A percentile compares a stretch with the other conserved stretches of the same genome.
These are phyloP conservation scores for Eumaeus atala DNA, from an alignment of 1,140 invertebrate genomes.

Conservation along the genomic window DNA sequence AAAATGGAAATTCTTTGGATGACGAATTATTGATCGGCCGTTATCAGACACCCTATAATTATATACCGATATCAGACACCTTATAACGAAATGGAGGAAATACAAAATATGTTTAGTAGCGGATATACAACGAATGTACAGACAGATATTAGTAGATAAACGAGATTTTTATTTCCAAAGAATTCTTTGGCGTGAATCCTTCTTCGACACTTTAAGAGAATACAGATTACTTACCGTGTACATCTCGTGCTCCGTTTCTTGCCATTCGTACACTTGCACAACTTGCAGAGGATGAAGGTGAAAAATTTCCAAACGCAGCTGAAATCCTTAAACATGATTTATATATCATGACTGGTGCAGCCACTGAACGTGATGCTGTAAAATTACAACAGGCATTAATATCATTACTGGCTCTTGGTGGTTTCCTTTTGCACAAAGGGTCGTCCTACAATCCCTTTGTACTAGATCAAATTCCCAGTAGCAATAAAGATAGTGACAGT, in stretches of 20 bases:
- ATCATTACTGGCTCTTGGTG: conserved; percentile 4
- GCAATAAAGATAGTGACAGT: conserved; percentile 8
- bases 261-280: conserved; percentile 47
- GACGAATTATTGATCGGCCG: conserved; percentile 22
- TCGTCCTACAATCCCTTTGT: conserved; percentile 9
- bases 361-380: conserved; percentile 37
- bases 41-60: not conserved
- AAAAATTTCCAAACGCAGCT: conserved; percentile 32
- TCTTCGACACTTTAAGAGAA: not conserved
- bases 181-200: conserved; percentile 2
- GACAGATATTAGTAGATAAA: not conserved
- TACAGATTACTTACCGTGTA: conserved; percentile 36
- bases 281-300: conserved; percentile 38
- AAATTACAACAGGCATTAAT: conserved; percentile 20
- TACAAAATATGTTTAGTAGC: conserved; percentile 7
- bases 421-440: conserved; percentile 16
- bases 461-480: conserved; percentile 4
- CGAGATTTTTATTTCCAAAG: conserved; percentile 12
- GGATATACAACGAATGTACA: conserved; percentile 14
- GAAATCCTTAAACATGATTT: conserved; percentile 39
- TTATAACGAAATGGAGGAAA: not conserved
- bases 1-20: conserved; percentile 27
- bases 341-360: conserved; percentile 53
- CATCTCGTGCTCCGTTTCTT: conserved; percentile 42
- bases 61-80: not conserved